Base-by-base conservation (phyloP, 2,113 vertebrate species). In the Myotis davidii region DNA sequence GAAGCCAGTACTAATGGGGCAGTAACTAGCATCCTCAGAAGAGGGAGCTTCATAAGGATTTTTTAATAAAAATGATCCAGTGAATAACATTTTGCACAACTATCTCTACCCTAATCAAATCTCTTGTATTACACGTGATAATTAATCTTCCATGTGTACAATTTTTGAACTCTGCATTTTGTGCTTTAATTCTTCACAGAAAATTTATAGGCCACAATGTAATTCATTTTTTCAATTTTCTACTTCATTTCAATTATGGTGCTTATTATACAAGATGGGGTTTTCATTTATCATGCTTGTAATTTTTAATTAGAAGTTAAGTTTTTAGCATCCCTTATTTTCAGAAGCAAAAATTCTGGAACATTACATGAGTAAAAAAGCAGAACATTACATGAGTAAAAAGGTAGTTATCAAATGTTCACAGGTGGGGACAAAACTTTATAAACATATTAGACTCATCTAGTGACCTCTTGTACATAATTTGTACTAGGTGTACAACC, bases 241-340 rank as follows among this genome's bases (percentile, higher is more conserved):
- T 98, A 81, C 39, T 85, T 95, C 16, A 88, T 96, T 89, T 96
- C 56, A 59, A 85, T 90, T 90, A 93, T 13, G 91, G 45, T n/a
- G 29, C 59, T 93, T 91, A 87, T 83, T 97, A 84, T 89, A 78
- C 61, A 27, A 94, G 45, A 77, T 87, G 6, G 32, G 3, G 4
- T 94, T 94, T 97, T 87, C 70, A 97, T 92, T 85, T 97, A 97
- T 89, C 85, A 94, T 94, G 79, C 93, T 39, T 97, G 91, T 96
- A 98, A 96, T 95, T 97, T 97, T 97, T 98, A 97, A 98, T 98
- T 96, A 97, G 87, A 88, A 95, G 87, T 56, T 87, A 84, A 32
- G 56, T 78, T 93, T 82, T 73, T 95, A 74, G 13, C 25, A 76
- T 65, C 0, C 56, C 21, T 94, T 76, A 82, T 50, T 82, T 77